Conservation (phyloP, 2,797 vertebrate species). For the Macrochelys suwanniensis region DNA sequence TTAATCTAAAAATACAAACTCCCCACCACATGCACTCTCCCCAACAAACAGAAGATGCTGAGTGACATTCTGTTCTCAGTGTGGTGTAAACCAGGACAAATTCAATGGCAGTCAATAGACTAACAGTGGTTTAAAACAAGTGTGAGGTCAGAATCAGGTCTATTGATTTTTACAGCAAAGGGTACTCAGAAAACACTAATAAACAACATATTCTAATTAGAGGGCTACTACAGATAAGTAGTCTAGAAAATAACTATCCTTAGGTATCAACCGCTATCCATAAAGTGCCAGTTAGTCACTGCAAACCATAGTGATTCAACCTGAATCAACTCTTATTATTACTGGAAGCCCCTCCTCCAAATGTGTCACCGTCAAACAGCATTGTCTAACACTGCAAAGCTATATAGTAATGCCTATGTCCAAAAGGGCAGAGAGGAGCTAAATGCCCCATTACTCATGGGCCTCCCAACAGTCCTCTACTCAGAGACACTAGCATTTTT, state of each 20-base stretch:
- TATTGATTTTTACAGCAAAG: not conserved
- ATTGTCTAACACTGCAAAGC: not conserved
- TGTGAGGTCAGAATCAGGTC: not conserved
- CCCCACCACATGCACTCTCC: not conserved
- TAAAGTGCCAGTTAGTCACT: not conserved
- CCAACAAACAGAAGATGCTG: not conserved
- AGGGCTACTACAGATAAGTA: not conserved
- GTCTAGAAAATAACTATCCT: not conserved
- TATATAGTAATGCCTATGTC: not conserved
- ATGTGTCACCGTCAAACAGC: not conserved
- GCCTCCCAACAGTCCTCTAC: slow-evolving; percentile 14
- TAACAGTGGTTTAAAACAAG: not conserved
- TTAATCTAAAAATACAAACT: not conserved
- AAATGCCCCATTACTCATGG: not conserved
- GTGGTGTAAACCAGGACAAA: not conserved
- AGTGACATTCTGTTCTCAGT: not conserved
- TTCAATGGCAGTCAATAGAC: not conserved
- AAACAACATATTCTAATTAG: not conserved
- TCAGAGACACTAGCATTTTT: slow-evolving; percentile 6
- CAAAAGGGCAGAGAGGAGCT: slow-evolving; percentile 25
- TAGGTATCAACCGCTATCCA: not conserved
- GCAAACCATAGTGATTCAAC: not conserved
- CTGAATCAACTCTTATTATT: not conserved
- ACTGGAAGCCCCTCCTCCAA: not conserved
- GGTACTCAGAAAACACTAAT: not conserved